Evolutionary conservation across 2,797 vertebrate genomes (phyloP), one percentile per base, ranked within the genome.

Genomic region (Pelodytes ibericus): DNA sequence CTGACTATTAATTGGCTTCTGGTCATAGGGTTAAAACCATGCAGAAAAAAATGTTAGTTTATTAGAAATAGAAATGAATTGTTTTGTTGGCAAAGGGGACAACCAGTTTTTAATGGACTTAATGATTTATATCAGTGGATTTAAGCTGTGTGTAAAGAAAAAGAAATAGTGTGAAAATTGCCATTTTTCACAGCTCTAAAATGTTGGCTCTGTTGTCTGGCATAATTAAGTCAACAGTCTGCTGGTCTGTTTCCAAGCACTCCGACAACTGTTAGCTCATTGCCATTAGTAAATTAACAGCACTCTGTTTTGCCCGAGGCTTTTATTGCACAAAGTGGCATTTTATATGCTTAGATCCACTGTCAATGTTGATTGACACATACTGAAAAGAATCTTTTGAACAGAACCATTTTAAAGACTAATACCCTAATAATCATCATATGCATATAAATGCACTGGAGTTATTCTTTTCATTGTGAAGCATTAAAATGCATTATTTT

Each of bases 181-280:
- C 70, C 73, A 76, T 87, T 75, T 87, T 88, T 87, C 83, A 86
- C 81, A 87, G 82, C 78, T 86, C 84, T 81, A 83, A 85, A 87
- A 83, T 78, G 78, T 84, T 86, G 88, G 85, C 85, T 89, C 77
- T 81, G 75, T 78, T 75, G 76, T 83, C 75, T 85, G 67, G 81
- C 68, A 69, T 86, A 87, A 88, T 88, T 86, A 87, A 88, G 83
- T 82, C 83, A 88, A 82, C 81, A 85, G 87, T 88, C 82, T 83
- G 68, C 81, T 86, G 88, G 82, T 83, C 11, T 30, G 73, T 64
- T 85, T 87, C 84, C 86, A 88, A 82, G 72, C 77, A 82, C 33
- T 80, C 76, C 84, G 87, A 86, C 80, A 87, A 88, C 80, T 80
- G 74, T 85, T 84, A 78, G 81, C 82, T 88, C 74, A 68, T 75